These are phyloP conservation scores for Urophycis tenuis DNA, from an alignment of 2,797 vertebrate species.

Conservation along the genomic window DNA sequence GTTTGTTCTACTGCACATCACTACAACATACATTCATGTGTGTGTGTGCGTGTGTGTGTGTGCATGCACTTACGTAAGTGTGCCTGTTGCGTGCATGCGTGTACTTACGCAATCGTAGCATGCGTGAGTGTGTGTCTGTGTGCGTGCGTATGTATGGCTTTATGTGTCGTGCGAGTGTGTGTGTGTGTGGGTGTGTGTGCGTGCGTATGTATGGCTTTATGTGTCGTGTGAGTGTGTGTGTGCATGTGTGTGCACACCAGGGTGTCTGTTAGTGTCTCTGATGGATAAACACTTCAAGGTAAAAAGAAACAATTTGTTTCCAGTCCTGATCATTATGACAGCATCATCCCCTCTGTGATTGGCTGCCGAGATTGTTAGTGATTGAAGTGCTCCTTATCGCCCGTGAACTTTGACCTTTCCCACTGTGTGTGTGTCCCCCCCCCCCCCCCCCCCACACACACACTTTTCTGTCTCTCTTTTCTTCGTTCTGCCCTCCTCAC, in stretches of 20 bases:
- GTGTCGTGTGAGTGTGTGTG: not conserved
- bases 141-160: not conserved
- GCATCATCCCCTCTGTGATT: constrained; percentile 4
- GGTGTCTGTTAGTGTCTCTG: not conserved
- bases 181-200: not conserved
- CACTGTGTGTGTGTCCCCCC: too few relatives aligned
- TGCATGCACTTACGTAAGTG: not conserved
- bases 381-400: not conserved
- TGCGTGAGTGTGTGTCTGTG: not conserved
- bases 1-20: not conserved
- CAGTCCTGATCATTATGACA: not conserved
- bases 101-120: not conserved
- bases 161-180: not conserved
- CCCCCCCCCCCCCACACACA: not conserved
- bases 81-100: not conserved
- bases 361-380: not conserved
- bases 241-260: not conserved
- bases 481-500: not conserved
- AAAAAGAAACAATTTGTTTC: not conserved
- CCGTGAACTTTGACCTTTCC: constrained; percentile 27
- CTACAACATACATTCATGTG: not conserved
- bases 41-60: not conserved
- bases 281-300: not conserved
- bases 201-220: not conserved
- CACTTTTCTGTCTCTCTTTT: not conserved